phyloP scores from a whole-genome alignment of 2,113 vertebrate genomes.

The Cyanoliseus patagonus region DNA sequence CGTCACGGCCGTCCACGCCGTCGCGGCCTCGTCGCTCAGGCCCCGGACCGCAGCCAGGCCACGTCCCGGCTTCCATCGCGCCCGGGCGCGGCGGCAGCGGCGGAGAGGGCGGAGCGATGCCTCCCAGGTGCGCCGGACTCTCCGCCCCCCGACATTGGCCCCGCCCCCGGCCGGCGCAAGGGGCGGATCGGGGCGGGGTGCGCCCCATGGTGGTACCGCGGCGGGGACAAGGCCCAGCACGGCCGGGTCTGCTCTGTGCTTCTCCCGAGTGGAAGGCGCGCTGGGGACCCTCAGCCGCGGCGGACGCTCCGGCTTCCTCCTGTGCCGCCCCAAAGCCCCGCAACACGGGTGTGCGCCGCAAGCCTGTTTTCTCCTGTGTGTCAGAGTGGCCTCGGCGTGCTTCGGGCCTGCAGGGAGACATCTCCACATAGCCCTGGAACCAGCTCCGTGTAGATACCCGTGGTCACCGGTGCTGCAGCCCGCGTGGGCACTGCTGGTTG shows the following conservation, averaged over 20 bases:
- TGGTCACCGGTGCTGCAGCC: background rate
- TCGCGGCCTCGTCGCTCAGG: no score
- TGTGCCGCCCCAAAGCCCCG: background rate
- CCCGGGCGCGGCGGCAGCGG: no score
- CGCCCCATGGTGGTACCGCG: background rate
- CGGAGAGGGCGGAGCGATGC: background rate
- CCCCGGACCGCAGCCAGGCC: no score
- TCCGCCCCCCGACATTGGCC: background rate
- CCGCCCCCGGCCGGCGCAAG: background rate
- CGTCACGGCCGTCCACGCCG: no score
- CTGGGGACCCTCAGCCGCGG: background rate
- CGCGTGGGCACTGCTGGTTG: fast-evolving
- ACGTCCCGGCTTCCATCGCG: no score
- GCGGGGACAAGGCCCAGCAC: no score
- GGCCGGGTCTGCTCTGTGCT: no score
- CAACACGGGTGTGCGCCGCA: background rate
- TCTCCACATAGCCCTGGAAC: background rate
- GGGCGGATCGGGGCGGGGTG: no score
- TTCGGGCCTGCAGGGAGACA: background rate
- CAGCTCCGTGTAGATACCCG: background rate
- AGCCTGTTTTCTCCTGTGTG: background rate
- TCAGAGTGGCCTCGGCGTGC: fast-evolving
- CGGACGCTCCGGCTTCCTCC: fast-evolving
- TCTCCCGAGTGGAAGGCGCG: background rate
- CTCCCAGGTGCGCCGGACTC: background rate